A percentile compares a stretch with the other conserved stretches of the same genome.
These are phyloP conservation scores for Sarcophaga caerulescens DNA, from an alignment of 2,888 invertebrate species.

Conservation along the genomic window DNA sequence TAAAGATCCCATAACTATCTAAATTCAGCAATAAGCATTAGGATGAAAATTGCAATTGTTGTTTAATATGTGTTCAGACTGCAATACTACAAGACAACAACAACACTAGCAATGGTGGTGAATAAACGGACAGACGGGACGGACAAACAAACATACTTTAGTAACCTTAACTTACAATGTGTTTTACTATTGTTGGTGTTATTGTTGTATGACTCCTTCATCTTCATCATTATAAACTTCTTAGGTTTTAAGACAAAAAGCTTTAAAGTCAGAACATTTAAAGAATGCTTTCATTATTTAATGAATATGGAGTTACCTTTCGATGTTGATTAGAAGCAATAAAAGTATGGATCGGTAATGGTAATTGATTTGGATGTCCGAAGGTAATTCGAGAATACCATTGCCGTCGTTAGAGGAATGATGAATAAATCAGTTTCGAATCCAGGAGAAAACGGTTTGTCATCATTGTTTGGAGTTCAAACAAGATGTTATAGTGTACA, in stretches of 20 bases:
- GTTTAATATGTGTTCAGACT: conserved; percentile 67
- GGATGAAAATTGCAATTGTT: conserved; percentile 79
- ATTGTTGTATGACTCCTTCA: conserved; percentile 53
- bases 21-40: conserved; percentile 80
- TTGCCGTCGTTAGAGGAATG: too few relatives aligned
- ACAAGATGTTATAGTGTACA: too few relatives aligned
- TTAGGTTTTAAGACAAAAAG: conserved; percentile 11
- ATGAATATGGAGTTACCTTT: not conserved
- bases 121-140: not conserved
- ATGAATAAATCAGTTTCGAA: too few relatives aligned
- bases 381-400: too few relatives aligned
- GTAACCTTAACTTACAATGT: conserved; percentile 67
- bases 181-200: conserved; percentile 57
- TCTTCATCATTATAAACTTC: conserved; percentile 50
- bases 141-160: conserved; percentile 60
- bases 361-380: too few relatives aligned
- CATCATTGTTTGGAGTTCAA: too few relatives aligned
- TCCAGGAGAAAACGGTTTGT: too few relatives aligned
- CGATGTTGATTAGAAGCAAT: too few relatives aligned
- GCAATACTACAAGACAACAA: conserved; percentile 54
- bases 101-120: not conserved
- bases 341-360: too few relatives aligned
- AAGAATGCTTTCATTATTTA: conserved; percentile 17
- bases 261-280: not conserved
- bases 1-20: conserved; percentile 71